Conservation (phyloP, 2,797 vertebrate species). For the Emys orbicularis region DNA sequence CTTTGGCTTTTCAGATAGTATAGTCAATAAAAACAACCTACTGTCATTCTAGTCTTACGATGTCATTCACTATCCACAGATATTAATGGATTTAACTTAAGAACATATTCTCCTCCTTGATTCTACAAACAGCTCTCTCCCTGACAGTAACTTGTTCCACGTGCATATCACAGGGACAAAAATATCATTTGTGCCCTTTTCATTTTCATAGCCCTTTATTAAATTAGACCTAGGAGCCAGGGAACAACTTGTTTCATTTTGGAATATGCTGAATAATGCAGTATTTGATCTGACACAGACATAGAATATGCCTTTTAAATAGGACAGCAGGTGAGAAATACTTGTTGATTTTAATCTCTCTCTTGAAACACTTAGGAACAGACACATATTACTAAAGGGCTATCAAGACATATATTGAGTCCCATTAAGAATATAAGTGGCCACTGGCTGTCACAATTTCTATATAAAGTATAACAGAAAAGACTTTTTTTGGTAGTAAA, state of each 20-base stretch:
- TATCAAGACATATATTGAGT: not conserved
- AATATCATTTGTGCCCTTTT: conserved; percentile 38
- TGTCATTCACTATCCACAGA: not conserved
- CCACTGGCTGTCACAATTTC: conserved; percentile 65
- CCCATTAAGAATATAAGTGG: conserved; percentile 27
- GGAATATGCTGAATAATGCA: not conserved
- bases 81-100: not conserved
- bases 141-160: not conserved
- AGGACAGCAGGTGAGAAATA: not conserved
- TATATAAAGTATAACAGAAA: conserved; percentile 41
- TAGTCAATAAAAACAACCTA: not conserved
- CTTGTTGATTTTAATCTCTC: not conserved
- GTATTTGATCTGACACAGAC: not conserved
- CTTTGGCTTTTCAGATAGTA: not conserved
- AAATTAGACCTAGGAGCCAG: not conserved
- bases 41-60: not conserved
- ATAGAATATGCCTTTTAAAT: not conserved
- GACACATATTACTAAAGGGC: not conserved
- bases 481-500: not conserved
- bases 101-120: rapidly evolving
- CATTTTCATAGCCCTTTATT: not conserved
- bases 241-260: not conserved
- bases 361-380: rapidly evolving
- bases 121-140: not conserved
- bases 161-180: rapidly evolving